Conservation (phyloP, 2,888 invertebrate species). For the Troglohyphantes excavatus region DNA sequence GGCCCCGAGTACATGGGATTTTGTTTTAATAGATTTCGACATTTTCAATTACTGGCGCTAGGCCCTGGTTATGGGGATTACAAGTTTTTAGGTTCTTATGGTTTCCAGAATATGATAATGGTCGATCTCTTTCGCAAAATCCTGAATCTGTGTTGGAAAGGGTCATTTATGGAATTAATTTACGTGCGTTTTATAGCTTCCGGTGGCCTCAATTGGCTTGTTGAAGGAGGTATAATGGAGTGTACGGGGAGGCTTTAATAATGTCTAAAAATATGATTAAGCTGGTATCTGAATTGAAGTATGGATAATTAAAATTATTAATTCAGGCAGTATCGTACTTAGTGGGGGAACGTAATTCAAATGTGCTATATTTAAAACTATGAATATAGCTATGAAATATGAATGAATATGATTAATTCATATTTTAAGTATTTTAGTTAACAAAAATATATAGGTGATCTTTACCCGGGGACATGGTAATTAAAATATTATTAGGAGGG, state of each 20-base stretch:
- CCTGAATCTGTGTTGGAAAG: not conserved
- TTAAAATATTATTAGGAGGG: too few relatives aligned
- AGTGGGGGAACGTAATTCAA: too few relatives aligned
- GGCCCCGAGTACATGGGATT: not conserved
- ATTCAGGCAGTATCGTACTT: too few relatives aligned
- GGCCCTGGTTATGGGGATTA: conserved; percentile 59
- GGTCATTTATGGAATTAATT: conserved; percentile 41
- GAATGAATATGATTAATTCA: too few relatives aligned
- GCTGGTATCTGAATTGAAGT: not conserved
- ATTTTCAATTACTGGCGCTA: conserved; percentile 63
- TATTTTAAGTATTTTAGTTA: too few relatives aligned
- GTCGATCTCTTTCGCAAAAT: not conserved
- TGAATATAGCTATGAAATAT: too few relatives aligned
- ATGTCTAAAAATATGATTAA: not conserved
- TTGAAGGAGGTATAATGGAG: not conserved
- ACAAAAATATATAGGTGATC: too few relatives aligned
- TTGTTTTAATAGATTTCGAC: conserved; percentile 69
- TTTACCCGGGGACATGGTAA: too few relatives aligned
- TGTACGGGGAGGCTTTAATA: not conserved
- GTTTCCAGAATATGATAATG: conserved; percentile 19
- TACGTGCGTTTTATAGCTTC: conserved; percentile 13
- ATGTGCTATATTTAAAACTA: too few relatives aligned
- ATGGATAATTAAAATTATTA: not conserved
- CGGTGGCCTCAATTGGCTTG: not conserved
- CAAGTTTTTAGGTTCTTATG: conserved; percentile 55